Conservation (phyloP, 2,888 invertebrate species). For the Pimpla rufipes region DNA sequence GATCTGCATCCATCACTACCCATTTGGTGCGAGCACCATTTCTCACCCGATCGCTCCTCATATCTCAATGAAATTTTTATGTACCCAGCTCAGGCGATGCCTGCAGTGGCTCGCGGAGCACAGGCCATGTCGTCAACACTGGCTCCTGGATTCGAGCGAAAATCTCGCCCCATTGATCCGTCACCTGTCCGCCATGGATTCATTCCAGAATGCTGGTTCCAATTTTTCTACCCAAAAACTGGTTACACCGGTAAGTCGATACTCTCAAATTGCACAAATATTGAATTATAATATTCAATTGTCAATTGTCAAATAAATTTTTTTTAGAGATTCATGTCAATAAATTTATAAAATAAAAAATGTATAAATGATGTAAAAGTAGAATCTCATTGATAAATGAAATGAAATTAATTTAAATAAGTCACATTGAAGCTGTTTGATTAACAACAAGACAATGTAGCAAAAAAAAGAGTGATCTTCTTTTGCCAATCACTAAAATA, state of each 20-base stretch:
- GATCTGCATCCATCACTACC: background rate
- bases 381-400: no score
- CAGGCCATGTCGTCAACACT: constrained; percentile 69
- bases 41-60: background rate
- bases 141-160: constrained; percentile 68
- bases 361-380: no score
- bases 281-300: background rate
- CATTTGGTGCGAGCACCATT: background rate
- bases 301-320: constrained; percentile 8
- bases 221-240: constrained; percentile 97
- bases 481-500: no score
- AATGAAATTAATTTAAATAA: no score
- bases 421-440: no score
- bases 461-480: no score
- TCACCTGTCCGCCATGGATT: constrained; percentile 95
- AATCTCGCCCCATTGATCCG: constrained; percentile 89
- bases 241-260: constrained; percentile 88
- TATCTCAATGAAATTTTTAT: background rate
- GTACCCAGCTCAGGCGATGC: constrained; percentile 73
- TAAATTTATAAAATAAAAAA: no score
- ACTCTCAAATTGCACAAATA: background rate
- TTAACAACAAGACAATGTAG: no score
- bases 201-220: constrained; percentile 98
- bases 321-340: constrained; percentile 5
- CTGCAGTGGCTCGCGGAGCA: constrained; percentile 72